Percentiles rank a stretch among this genome's conserved stretches.
Conservation (phyloP, 2,888 invertebrate species). For the Orgyia antiqua region DNA sequence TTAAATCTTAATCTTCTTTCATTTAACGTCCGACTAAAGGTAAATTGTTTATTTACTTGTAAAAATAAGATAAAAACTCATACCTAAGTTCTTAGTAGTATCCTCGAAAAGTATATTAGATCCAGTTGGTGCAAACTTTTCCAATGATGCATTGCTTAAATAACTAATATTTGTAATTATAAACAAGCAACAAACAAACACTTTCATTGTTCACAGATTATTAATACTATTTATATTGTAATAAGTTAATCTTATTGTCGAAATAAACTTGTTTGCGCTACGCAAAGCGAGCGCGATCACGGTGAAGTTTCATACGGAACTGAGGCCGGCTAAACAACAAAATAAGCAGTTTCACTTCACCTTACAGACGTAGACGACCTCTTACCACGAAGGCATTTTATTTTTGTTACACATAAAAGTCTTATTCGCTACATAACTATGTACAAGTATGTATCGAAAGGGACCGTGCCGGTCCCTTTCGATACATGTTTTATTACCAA, state of each 20-base stretch:
- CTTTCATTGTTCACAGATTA: constrained; percentile 43
- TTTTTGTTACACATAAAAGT: too few relatives aligned
- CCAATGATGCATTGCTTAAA: constrained; percentile 64
- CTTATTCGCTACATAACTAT: too few relatives aligned
- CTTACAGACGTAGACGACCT: constrained; percentile 18
- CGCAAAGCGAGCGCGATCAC: constrained; percentile 9
- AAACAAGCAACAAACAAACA: constrained; percentile 51
- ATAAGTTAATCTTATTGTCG: neutral
- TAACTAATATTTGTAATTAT: constrained; percentile 57
- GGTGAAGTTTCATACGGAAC: constrained; percentile 17
- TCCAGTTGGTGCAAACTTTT: constrained; percentile 49
- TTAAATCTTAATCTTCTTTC: too few relatives aligned
- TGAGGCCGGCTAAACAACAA: constrained; percentile 10
- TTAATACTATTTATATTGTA: neutral
- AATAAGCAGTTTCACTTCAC: constrained; percentile 6
- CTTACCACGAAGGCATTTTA: constrained; percentile 16
- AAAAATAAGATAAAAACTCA: too few relatives aligned
- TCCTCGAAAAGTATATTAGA: constrained; percentile 52
- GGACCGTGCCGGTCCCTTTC: too few relatives aligned
- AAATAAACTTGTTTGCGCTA: neutral
- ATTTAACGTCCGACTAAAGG: too few relatives aligned
- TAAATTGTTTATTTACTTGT: too few relatives aligned
- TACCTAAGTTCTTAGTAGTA: constrained; percentile 55
- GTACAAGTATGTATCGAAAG: too few relatives aligned
- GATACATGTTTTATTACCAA: too few relatives aligned